phyloP scores from a whole-genome alignment of 2,797 vertebrate species.

The Carapus acus region DNA sequence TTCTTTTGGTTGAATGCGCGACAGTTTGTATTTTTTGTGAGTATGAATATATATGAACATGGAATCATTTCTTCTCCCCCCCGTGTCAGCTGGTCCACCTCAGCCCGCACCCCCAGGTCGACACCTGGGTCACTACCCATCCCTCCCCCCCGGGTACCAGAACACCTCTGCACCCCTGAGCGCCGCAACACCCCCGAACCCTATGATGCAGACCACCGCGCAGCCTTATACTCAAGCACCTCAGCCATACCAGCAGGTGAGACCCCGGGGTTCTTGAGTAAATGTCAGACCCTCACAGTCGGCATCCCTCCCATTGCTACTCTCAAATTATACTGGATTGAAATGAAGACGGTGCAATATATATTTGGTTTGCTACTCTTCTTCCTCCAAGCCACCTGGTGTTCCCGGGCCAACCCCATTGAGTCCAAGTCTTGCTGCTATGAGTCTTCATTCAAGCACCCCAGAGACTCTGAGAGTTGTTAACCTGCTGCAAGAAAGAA shows the following conservation, averaged over 20 bases:
- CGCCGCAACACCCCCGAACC: constrained; percentile 65
- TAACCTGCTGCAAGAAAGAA: constrained; percentile 95
- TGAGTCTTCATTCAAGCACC: constrained; percentile 80
- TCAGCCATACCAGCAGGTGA: constrained; percentile 85
- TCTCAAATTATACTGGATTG: no score
- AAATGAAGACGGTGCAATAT: no score
- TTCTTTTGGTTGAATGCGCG: no score
- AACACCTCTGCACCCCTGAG: constrained; percentile 65
- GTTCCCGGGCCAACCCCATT: constrained; percentile 79
- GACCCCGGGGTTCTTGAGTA: no score
- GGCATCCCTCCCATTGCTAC: no score
- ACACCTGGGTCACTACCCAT: constrained; percentile 82
- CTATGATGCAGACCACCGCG: constrained; percentile 66
- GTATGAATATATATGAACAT: not conserved
- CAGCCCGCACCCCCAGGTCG: constrained; percentile 74
- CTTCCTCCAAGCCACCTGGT: constrained; percentile 63
- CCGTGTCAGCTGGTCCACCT: constrained; percentile 64
- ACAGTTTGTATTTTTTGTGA: no score
- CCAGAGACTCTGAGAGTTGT: constrained; percentile 85
- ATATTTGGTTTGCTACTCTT: not conserved
- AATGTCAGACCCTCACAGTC: no score
- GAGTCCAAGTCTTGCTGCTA: constrained; percentile 75
- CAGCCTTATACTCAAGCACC: constrained; percentile 78
- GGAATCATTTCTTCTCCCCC: constrained; percentile 18
- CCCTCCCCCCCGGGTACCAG: constrained; percentile 87